phyloP scores from a whole-genome alignment of 2,888 invertebrate species.

The Diplolepis rosae region DNA sequence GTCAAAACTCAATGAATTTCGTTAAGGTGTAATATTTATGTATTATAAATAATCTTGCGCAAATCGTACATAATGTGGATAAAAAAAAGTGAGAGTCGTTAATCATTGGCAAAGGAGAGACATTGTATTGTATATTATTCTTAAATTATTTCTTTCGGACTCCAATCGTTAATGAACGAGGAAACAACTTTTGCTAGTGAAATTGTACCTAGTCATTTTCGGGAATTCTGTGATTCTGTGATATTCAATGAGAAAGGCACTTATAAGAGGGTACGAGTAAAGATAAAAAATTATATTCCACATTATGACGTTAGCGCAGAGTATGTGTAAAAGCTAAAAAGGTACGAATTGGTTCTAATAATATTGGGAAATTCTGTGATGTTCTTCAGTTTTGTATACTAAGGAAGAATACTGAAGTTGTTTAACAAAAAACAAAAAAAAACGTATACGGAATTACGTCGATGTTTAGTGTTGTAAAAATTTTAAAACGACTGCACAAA shows the following conservation, averaged over 20 bases:
- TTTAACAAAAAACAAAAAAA: conserved; percentile 41
- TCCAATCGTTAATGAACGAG: conserved; percentile 18
- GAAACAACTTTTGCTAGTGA: conserved; percentile 57
- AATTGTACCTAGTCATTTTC: conserved; percentile 73
- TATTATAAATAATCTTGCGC: conserved; percentile 42
- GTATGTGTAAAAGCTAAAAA: conserved; percentile 37
- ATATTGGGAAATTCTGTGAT: conserved; percentile 73
- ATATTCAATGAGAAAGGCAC: conserved; percentile 58
- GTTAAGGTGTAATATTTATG: conserved; percentile 32
- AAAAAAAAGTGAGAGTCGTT: conserved; percentile 38
- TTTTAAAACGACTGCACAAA: conserved; percentile 38
- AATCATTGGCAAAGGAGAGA: conserved; percentile 32
- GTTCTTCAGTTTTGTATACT: conserved; percentile 70
- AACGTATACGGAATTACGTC: conserved; percentile 71
- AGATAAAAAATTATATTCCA: conserved; percentile 50
- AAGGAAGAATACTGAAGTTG: conserved; percentile 48
- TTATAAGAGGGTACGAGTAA: conserved; percentile 34
- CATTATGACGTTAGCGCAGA: conserved; percentile 62
- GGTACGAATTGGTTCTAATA: conserved; percentile 63
- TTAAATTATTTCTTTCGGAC: conserved; percentile 34
- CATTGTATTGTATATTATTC: conserved; percentile 32
- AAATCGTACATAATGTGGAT: conserved; percentile 58
- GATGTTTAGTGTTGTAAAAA: conserved; percentile 69
- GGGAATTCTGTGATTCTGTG: conserved; percentile 71
- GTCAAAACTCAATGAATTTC: conserved; percentile 31